Base-by-base conservation (phyloP, 2,888 invertebrate species). In the Monopis laevigella region DNA sequence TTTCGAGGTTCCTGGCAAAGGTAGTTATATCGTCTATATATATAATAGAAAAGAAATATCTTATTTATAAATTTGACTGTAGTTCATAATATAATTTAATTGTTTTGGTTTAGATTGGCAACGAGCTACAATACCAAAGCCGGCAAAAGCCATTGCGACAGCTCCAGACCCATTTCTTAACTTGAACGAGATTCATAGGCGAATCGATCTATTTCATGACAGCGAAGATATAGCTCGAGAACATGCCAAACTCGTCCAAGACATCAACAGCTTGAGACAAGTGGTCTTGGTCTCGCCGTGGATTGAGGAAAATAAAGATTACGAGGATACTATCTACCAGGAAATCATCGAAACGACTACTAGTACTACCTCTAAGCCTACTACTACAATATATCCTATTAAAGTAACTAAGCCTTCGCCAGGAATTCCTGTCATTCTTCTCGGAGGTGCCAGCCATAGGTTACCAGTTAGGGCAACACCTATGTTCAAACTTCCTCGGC, bases 231-330 rank as follows among this genome's bases (percentile, higher is more conserved):
- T 73, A 2, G 60, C 71, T 5, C 75, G 67, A 45, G 78, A 78
- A 44, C 78, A 80, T 47, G 78, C 78, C 1, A 77, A 78, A 50
- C 55, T 80, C 14, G 78, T 80, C 4, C 77, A 74, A 45, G 78
- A 80, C 45, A 80, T 80, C 39, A 80, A 80, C 47, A 56, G 78
- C 40, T 51, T 80, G 17, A 61, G 64, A 19, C 77, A 78, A 47
- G 54, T 65, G 2, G 62, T 72, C 17, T 72, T 62, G 41, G 58
- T 74, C 3, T 58, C 67, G 7, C 74, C 77, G 1, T 46, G 71
- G 2, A 48, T 45, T 1, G 73, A 71, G 28, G 71, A 73, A 3
- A 54, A 50, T 38, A 61, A 57, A 43, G 78, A 78, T 48, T 75
- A 78, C 43, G 77, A 78, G 11, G 77, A 77, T 35, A 70, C 75